Evolutionary conservation across 2,888 invertebrate genomes (phyloP).

Genomic region (Drosophila affinis): DNA sequence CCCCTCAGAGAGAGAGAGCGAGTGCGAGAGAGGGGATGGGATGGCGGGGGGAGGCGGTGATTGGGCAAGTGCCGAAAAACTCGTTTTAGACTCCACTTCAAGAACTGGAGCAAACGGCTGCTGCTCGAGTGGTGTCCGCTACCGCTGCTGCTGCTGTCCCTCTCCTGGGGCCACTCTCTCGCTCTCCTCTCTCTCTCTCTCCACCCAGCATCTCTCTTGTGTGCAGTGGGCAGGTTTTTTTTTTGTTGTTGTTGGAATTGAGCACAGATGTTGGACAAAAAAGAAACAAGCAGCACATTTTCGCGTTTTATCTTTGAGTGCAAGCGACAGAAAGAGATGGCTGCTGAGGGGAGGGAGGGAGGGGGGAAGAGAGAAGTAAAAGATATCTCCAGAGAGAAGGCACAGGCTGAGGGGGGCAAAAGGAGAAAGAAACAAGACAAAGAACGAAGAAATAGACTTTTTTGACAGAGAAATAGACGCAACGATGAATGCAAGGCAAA

Average conservation of each 20-base stretch:
- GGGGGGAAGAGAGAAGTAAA: background rate
- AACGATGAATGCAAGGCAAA: constrained; percentile 15
- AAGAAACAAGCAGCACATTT: constrained; percentile 9
- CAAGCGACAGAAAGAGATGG: constrained; percentile 10
- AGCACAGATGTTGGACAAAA: constrained; percentile 39
- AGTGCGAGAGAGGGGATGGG: background rate
- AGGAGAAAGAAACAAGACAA: background rate
- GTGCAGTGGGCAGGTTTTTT: constrained; percentile 4
- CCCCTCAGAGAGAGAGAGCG: background rate
- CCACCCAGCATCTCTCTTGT: constrained; percentile 33
- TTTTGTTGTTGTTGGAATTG: constrained; percentile 36
- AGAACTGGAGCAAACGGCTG: constrained; percentile 63
- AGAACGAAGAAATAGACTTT: background rate
- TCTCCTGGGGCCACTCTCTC: constrained; percentile 3
- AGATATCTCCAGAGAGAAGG: too few relatives aligned
- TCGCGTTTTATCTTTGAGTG: constrained; percentile 28
- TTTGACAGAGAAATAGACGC: background rate
- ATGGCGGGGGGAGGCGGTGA: constrained; percentile 8
- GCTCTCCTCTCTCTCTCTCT: background rate
- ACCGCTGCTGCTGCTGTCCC: background rate
- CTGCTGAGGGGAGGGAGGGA: background rate
- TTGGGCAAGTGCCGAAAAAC: constrained; percentile 69
- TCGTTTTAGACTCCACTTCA: constrained; percentile 63
- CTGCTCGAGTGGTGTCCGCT: constrained; percentile 38
- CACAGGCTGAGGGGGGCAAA: background rate